Base-by-base conservation (phyloP, 2,888 invertebrate species). In the Tanypteryx hageni region DNA sequence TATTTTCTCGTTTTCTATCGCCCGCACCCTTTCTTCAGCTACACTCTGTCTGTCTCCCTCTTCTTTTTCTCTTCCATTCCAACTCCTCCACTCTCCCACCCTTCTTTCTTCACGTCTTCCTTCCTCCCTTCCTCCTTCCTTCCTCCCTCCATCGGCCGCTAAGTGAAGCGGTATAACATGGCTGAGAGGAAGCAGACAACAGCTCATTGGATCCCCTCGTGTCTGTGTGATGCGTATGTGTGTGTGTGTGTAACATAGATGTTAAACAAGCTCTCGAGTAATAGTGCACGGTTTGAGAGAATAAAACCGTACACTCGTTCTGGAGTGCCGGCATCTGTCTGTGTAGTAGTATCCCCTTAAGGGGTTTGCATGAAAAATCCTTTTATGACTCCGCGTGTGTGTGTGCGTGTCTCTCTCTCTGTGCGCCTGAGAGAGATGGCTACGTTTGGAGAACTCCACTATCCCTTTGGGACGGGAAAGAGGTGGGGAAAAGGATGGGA, bases 311-410 rank as follows among this genome's bases (percentile, higher is more conserved):
- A 27, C 68, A 68, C 68, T 68, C 86, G 61, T 86, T 86, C 61
- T 89, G 89, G 89, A 89, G 89, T 68, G 89, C 89, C 64, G 68
- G 89, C 89, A 89, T 89, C 89, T 89, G 89, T 89, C 61, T 44
- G 44, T 27, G 18, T 22, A 31, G n/a, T 56, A 58, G 58, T 68
- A 9, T 56, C 44, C 89, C 89, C 89, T 89, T 68, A 89, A 89
- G 64, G 89, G 64, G 89, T 89, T 89, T 64, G 89, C 64, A 89
- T 89, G 89, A 44, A 64, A 68, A 89, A 64, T 89, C 89, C 89
- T 64, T 89, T 89, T 64, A 89, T 89, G 76, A 76, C 76, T 27
- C 13, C 76, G 76, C 22, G 76, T 13, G 27, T 27, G 13, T 27
- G 10, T 27, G 76, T 7, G n/a, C 1, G 44, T 44, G 5, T 5